These are phyloP conservation scores for Phlogophora meticulosa DNA, from an alignment of 2,888 invertebrate genomes.

Conservation along the genomic window DNA sequence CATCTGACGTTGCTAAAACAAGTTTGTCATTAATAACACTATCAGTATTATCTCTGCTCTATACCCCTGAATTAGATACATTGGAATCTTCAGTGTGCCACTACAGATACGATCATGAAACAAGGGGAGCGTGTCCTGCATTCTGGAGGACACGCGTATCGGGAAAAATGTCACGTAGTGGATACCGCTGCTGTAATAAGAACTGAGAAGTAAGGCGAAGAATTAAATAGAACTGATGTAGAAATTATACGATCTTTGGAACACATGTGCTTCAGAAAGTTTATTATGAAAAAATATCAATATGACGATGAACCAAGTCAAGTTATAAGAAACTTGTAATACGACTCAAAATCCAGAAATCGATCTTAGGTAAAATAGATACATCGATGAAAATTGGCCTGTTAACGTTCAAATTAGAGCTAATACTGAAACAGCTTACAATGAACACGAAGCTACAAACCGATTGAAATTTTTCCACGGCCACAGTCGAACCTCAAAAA, in stretches of 20 bases:
- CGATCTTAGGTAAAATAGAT: not conserved
- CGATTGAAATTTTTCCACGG: constrained; percentile 77
- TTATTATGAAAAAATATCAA: constrained; percentile 7
- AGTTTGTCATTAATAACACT: no score
- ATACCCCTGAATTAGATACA: constrained; percentile 16
- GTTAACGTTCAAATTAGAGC: constrained; percentile 64
- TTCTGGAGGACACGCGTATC: constrained; percentile 68
- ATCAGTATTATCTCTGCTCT: not conserved
- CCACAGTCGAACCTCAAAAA: constrained; percentile 81
- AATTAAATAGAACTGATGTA: constrained; percentile 51
- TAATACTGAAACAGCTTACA: constrained; percentile 70
- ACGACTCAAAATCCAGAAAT: not conserved
- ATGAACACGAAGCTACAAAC: constrained; percentile 74
- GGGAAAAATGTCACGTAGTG: constrained; percentile 81
- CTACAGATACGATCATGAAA: constrained; percentile 39
- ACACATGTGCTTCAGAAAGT: constrained; percentile 5
- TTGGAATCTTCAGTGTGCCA: constrained; percentile 39
- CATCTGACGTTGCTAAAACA: not conserved
- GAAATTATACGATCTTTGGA: constrained; percentile 41
- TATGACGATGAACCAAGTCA: not conserved
- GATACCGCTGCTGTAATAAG: constrained; percentile 73
- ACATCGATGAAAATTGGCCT: not conserved
- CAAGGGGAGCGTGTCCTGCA: constrained; percentile 73
- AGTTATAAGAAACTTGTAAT: not conserved
- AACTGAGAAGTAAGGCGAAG: constrained; percentile 64